Conservation (phyloP, 2,113 vertebrate species). For the Atractosteus spatula region DNA sequence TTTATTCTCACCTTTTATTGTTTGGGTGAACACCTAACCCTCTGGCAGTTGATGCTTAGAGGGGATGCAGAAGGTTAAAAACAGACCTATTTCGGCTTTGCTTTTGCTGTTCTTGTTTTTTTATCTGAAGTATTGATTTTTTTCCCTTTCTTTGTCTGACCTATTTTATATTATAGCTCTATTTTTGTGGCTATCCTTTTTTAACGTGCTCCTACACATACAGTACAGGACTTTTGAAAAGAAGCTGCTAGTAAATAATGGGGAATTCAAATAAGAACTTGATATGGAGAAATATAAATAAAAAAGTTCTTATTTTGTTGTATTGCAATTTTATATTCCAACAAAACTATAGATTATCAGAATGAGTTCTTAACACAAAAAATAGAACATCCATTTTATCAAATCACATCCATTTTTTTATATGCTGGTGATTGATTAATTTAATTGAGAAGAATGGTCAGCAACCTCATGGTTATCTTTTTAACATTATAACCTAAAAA, state of each 20-base stretch:
- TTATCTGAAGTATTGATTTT: constrained; percentile 18
- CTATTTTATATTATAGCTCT: constrained; percentile 3
- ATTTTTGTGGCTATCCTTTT: neutral
- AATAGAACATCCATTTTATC: too few relatives aligned
- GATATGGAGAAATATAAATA: neutral
- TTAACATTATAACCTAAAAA: too few relatives aligned
- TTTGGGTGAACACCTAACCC: constrained; percentile 10
- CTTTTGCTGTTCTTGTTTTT: constrained; percentile 15
- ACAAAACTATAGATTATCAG: too few relatives aligned
- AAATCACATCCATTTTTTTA: too few relatives aligned
- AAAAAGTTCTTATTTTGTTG: too few relatives aligned
- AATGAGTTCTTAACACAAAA: too few relatives aligned
- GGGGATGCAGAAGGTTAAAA: constrained; percentile 10
- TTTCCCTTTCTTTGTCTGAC: neutral
- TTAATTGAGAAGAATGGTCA: too few relatives aligned
- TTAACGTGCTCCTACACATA: neutral
- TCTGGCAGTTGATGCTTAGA: constrained; percentile 1
- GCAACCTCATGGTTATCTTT: too few relatives aligned
- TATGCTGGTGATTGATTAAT: too few relatives aligned
- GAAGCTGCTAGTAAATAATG: neutral
- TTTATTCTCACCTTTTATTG: constrained; percentile 2
- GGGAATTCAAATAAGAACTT: too few relatives aligned
- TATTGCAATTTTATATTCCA: too few relatives aligned
- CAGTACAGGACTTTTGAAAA: neutral
- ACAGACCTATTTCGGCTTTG: constrained; percentile 10